Base-by-base conservation (phyloP, 1,140 invertebrate species). In the Heliconius congener region DNA sequence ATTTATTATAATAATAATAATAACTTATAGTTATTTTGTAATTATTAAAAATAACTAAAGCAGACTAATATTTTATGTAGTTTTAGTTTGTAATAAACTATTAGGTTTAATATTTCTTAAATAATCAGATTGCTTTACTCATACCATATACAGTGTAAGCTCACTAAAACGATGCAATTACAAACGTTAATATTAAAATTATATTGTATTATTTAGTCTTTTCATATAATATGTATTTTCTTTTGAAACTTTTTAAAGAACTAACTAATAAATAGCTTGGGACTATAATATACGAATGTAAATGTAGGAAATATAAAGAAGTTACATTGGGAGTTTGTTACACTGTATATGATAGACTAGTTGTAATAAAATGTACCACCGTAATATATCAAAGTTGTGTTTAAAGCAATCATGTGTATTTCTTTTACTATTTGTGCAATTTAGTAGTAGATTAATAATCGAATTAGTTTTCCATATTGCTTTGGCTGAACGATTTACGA, bases 301-400 rank as follows among this genome's bases (percentile, higher is more conserved):
- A 34, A 34, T 34, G 6, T 34, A 34, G 34, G 4, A 34, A 5
- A 8, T 37, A 37, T 37, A 37, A 34, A 34, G 42, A 23, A 23
- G 23, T 23, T 23, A 23, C 23, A 23, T 46, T 46, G 42, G 42
- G 42, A 5, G 42, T 16, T 46, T 46, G 0, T 16, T 52, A 52
- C 50, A 52, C 50, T 52, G 50, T 52, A 66, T 66, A 30, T 66
- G 60, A 66, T 66, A 30, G 11, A 66, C 11, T 66, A 66, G 23
- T 30, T 13, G 60, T 66, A 66, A 66, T 30, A 66, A 66, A 66
- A 66, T 30, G n/a, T 27, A 66, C 60, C 60, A 66, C 60, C 60
- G 60, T 66, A 66, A 66, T 66, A 66, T 66, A 66, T 66, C 60
- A 30, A 66, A n/a, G 23, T 66, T n/a, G 23, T 60, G 60, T 66